phyloP scores from a whole-genome alignment of 2,113 vertebrate genomes.

The Grammatotria lemairii region DNA sequence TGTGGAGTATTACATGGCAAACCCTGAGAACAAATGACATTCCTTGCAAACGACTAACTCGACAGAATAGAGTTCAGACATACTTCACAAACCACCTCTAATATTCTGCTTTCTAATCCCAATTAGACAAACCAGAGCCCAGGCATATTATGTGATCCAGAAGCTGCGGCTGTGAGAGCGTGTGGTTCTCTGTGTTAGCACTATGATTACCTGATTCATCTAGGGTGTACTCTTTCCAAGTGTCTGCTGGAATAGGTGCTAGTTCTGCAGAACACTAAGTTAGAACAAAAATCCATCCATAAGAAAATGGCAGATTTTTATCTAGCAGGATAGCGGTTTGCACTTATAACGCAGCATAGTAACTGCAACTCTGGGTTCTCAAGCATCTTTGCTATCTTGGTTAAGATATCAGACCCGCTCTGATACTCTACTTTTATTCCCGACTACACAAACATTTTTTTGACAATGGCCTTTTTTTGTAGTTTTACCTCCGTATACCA shows the following conservation, averaged over 20 bases:
- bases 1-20: neutral
- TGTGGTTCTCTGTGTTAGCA: neutral
- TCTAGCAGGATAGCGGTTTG: neutral
- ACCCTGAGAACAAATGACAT: neutral
- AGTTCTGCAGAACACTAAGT: neutral
- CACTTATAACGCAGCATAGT: fast-evolving
- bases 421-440: neutral
- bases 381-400: neutral
- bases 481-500: neutral
- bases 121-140: neutral
- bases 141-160: neutral
- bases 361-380: neutral
- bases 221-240: neutral
- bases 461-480: neutral
- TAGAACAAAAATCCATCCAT: neutral
- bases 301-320: neutral
- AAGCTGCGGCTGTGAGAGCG: fast-evolving
- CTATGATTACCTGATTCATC: neutral
- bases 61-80: neutral
- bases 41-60: neutral
- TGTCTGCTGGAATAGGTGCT: neutral
- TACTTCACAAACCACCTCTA: neutral
- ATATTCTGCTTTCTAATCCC: neutral
- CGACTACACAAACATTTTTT: fast-evolving
- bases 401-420: neutral